A percentile compares a stretch with the other conserved stretches of the same genome.
Conservation (phyloP, 2,113 vertebrate genomes). For the Seriola quinqueradiata region DNA sequence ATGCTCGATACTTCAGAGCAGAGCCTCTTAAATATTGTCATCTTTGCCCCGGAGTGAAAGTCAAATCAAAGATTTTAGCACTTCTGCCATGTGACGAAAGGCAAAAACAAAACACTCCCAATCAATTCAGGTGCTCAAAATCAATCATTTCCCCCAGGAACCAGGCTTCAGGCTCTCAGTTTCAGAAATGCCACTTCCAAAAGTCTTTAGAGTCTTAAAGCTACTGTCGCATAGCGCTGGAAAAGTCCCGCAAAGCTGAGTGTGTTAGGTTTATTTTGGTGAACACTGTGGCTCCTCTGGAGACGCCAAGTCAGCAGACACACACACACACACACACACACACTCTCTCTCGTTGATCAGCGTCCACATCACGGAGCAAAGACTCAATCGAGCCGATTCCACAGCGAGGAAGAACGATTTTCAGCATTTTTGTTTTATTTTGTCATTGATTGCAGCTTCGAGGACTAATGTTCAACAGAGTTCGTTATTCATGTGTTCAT, state of each 20-base stretch:
- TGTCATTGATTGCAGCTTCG: conserved; percentile 69
- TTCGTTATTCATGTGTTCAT: conserved; percentile 54
- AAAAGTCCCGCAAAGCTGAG: conserved; percentile 51
- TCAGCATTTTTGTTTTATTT: conserved; percentile 53
- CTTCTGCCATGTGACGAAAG: conserved; percentile 27
- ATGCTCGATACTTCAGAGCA: conserved; percentile 22
- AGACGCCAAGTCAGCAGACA: conserved; percentile 48
- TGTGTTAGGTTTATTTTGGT: conserved; percentile 71
- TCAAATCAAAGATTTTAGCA: conserved; percentile 24
- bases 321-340: neutral
- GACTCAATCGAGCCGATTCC: conserved; percentile 44
- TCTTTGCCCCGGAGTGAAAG: conserved; percentile 40
- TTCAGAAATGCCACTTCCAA: conserved; percentile 63
- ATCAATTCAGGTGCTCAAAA: conserved; percentile 9
- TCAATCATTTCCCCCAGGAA: conserved; percentile 9
- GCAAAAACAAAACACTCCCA: conserved; percentile 8
- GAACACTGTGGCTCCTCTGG: conserved; percentile 35
- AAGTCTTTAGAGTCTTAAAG: conserved; percentile 78
- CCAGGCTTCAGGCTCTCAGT: conserved; percentile 42
- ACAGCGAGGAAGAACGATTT: conserved; percentile 74
- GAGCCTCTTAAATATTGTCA: conserved; percentile 13
- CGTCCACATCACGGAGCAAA: conserved; percentile 20
- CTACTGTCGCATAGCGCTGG: conserved; percentile 57
- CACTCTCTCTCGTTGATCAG: conserved; percentile 18
- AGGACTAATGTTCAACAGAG: conserved; percentile 54